A percentile compares a stretch with the other conserved stretches of the same genome.
Conservation (phyloP, 2,113 vertebrate genomes). For the Sphyrna mokarran region DNA sequence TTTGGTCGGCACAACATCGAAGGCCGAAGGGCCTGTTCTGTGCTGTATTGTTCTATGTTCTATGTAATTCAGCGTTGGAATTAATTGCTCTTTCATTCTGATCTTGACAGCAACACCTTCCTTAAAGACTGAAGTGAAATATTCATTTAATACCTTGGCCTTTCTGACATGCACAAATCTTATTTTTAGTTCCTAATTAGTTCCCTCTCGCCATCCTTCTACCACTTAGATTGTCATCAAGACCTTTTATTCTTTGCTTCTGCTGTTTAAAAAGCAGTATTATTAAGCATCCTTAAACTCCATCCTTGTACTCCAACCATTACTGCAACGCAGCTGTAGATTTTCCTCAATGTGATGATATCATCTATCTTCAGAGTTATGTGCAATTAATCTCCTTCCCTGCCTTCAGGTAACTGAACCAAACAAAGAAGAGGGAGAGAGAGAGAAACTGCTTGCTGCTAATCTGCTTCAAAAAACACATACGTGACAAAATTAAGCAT, state of each 20-base stretch:
- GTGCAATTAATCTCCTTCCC: background rate
- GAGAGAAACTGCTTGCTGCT: too few relatives aligned
- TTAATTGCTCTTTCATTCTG: background rate
- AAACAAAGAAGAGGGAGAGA: too few relatives aligned
- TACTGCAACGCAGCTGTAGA: background rate
- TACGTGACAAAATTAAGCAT: background rate
- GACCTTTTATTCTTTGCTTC: background rate
- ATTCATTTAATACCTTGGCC: background rate
- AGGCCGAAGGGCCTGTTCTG: too few relatives aligned
- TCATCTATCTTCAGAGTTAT: background rate
- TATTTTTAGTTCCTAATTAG: too few relatives aligned
- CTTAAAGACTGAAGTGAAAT: background rate
- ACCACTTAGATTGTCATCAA: background rate
- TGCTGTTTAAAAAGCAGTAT: background rate
- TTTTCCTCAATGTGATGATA: background rate
- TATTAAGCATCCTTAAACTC: background rate
- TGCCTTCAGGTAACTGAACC: too few relatives aligned
- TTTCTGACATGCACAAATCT: too few relatives aligned
- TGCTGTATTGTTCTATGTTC: too few relatives aligned
- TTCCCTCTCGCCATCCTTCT: too few relatives aligned
- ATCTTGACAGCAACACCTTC: too few relatives aligned
- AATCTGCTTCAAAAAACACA: too few relatives aligned
- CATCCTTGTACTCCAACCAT: background rate
- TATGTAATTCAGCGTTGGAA: background rate
- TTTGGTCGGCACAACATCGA: too few relatives aligned